Conservation (phyloP, 2,113 vertebrate genomes). For the Anolis sagrei region DNA sequence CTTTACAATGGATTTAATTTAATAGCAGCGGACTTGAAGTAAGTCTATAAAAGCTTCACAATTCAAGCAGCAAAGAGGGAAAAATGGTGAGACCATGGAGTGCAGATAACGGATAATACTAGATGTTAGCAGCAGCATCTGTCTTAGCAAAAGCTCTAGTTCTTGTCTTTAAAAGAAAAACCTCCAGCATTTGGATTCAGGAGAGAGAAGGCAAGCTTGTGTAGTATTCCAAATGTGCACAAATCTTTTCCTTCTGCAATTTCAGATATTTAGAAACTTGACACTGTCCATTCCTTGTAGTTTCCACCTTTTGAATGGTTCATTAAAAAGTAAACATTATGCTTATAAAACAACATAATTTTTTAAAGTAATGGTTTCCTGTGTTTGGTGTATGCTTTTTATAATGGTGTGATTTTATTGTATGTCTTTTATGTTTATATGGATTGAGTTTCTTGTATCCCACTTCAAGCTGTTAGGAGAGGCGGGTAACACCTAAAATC, state of each 20-base stretch:
- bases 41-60: conserved; percentile 60
- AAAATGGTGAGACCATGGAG: background rate
- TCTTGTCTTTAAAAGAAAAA: background rate
- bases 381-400: no score
- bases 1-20: conserved; percentile 98
- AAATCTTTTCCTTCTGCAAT: background rate
- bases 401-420: no score
- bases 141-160: background rate
- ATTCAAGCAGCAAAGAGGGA: background rate
- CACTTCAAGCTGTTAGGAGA: no score
- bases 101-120: fast-evolving
- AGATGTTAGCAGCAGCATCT: background rate
- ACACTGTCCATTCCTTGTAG: background rate
- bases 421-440: no score
- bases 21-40: conserved; percentile 94
- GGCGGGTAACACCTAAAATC: no score
- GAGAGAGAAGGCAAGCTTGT: background rate
- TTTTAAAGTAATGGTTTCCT: no score
- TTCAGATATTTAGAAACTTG: background rate
- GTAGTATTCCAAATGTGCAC: background rate
- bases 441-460: no score
- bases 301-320: background rate
- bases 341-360: no score
- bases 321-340: no score
- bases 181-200: background rate